Percentiles rank a stretch among this genome's conserved stretches.
Evolutionary conservation across 2,888 invertebrate genomes (phyloP).

Genomic region (Lasioglossum malachurum): DNA sequence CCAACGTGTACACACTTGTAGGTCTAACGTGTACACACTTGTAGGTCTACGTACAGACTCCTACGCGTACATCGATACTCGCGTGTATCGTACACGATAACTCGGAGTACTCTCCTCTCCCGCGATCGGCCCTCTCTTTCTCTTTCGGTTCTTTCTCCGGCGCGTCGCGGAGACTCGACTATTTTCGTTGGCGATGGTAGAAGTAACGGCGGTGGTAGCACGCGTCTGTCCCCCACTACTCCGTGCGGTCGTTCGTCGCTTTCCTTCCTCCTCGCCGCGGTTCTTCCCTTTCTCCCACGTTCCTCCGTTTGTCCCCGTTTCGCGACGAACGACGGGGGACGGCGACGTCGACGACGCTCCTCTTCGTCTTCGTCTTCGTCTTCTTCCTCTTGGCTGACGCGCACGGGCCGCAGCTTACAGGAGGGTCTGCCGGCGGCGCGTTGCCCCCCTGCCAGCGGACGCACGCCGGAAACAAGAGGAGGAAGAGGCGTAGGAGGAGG

Average conservation of each 20-base stretch:
- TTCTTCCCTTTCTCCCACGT: constrained; percentile 39
- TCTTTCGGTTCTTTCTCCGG: constrained; percentile 32
- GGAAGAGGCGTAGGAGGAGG: constrained; percentile 66
- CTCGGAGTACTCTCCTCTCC: not conserved
- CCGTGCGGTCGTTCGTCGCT: constrained; percentile 20
- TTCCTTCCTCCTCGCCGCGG: constrained; percentile 59
- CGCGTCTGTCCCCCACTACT: constrained; percentile 69
- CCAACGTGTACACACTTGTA: too few relatives aligned
- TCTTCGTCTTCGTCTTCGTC: constrained; percentile 43
- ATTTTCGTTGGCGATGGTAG: constrained; percentile 71
- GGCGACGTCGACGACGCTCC: not conserved
- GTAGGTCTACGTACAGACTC: too few relatives aligned
- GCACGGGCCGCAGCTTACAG: constrained; percentile 61
- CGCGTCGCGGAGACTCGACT: constrained; percentile 55
- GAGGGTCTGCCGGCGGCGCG: constrained; percentile 59
- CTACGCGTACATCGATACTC: not conserved
- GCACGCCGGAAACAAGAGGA: constrained; percentile 67
- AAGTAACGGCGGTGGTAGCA: constrained; percentile 65
- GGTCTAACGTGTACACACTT: not conserved
- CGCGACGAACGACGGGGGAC: not conserved
- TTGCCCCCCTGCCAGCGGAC: constrained; percentile 60
- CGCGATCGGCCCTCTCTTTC: constrained; percentile 32
- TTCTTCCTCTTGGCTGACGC: constrained; percentile 52
- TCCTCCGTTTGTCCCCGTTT: constrained; percentile 27
- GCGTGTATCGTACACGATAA: constrained; percentile 37